phyloP scores from a whole-genome alignment of 2,888 invertebrate species.

The Eupithecia abbreviata region DNA sequence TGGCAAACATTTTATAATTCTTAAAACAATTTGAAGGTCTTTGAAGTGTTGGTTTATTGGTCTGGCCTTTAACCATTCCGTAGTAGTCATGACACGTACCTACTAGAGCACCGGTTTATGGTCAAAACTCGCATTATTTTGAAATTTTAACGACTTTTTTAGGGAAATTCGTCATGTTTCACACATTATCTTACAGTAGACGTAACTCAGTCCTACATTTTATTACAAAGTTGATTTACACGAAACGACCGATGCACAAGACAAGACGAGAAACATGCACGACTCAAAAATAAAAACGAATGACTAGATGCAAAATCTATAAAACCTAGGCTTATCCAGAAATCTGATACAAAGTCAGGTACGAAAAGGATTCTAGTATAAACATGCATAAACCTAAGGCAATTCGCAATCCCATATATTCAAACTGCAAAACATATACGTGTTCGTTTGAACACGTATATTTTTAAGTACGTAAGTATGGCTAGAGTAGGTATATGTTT shows the following conservation, averaged over 20 bases:
- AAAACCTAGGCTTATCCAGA: not conserved
- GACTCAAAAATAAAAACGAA: not conserved
- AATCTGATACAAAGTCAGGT: not conserved
- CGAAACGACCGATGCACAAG: not conserved
- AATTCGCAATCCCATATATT: not conserved
- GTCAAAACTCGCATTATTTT: conserved; percentile 25
- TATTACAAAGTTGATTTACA: not conserved
- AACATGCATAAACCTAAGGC: not conserved
- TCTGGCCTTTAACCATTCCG: conserved; percentile 26
- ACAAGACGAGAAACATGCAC: not conserved
- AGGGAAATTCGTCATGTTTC: conserved; percentile 29
- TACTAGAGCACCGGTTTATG: conserved; percentile 26
- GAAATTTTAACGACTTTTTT: conserved; percentile 26
- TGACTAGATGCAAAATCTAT: not conserved
- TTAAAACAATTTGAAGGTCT: conserved; percentile 27
- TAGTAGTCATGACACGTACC: conserved; percentile 35
- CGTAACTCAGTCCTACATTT: conserved; percentile 8
- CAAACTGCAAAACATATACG: not conserved
- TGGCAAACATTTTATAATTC: conserved; percentile 21
- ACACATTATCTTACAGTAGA: conserved; percentile 25
- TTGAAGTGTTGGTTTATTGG: conserved; percentile 23
- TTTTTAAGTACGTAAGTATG: no score
- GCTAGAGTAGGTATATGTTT: no score
- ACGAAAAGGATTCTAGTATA: not conserved
- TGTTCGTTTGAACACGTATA: not conserved